Evolutionary conservation across 2,113 vertebrate species (phyloP), one percentile per base, ranked within the genome.

Genomic region (Deroptyus accipitrinus): DNA sequence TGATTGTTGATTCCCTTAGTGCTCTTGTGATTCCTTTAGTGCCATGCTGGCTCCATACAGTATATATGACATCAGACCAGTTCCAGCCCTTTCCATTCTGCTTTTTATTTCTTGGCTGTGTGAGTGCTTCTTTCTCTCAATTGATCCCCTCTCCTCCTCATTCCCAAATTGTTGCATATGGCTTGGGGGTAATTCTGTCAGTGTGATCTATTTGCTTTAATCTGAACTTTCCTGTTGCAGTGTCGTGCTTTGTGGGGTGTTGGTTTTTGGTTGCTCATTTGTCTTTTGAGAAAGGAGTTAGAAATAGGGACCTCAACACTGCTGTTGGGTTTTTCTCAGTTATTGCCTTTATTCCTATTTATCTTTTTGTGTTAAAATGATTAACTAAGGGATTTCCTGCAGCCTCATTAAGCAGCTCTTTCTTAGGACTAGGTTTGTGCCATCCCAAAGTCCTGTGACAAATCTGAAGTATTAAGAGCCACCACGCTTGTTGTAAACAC

Each of bases 241-340:
- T 17, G 7, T 35, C 16, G 16, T 83, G 25, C 4, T 86, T 57
- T 63, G 22, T 39, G 20, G 48, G 9, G 14, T 64, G 63, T 68
- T n/a, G 15, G 68, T 2, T 3, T 27, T 84, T 17, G 10, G 10
- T 90, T 79, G 13, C 37, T 87, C 28, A 14, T 9, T 27, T 78
- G 25, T 7, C 41, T 74, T 49, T 77, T 51, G n/a, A 51, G 39
- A 79, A 85, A 68, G 39, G 17, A 83, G 17, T 30, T 30, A 83
- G 66, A 72, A 88, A 31, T n/a, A 46, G 93, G 57, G 48, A 42
- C 19, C 16, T 85, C 31, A 51, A 0, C 46, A 17, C 31, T 82
- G 12, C 55, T 44, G 11, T 5, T 81, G 22, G 6, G 1, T 31
- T 83, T 77, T 91, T 84, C 35, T 61, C 0, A 0, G 5, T 77